phyloP scores from a whole-genome alignment of 2,888 invertebrate genomes.

The Yponomeuta cagnagella region DNA sequence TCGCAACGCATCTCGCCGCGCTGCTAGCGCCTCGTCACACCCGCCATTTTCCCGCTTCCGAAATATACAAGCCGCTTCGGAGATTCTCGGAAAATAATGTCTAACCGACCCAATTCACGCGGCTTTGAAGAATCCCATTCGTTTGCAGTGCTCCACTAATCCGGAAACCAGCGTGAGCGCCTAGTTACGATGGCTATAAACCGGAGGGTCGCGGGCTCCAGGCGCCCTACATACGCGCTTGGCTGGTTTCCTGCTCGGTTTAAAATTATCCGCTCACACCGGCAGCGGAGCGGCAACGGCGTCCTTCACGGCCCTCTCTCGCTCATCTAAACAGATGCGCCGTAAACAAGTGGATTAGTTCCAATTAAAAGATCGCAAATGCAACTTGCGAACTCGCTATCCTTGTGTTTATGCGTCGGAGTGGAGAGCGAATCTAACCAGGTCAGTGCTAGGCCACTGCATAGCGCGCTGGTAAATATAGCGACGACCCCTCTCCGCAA shows the following conservation, averaged over 20 bases:
- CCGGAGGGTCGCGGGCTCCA: constrained; percentile 49
- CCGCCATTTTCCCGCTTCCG: constrained; percentile 43
- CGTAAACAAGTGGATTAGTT: constrained; percentile 25
- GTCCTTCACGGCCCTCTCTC: constrained; percentile 65
- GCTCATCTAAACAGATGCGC: constrained; percentile 40
- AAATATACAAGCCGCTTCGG: constrained; percentile 39
- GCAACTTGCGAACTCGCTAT: constrained; percentile 31
- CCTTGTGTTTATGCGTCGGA: constrained; percentile 62
- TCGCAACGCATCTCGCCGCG: constrained; percentile 43
- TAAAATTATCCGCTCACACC: constrained; percentile 61
- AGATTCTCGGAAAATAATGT: constrained; percentile 34
- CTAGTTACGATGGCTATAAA: constrained; percentile 54
- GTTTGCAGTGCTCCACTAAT: constrained; percentile 53
- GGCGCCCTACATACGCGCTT: constrained; percentile 67
- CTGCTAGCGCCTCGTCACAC: constrained; percentile 28
- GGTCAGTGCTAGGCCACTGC: constrained; percentile 72
- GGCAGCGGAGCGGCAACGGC: constrained; percentile 60
- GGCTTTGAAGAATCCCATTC: constrained; percentile 35
- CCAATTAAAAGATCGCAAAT: constrained; percentile 23
- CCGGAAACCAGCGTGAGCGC: constrained; percentile 49
- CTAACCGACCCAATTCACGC: constrained; percentile 51
- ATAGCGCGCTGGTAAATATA: constrained; percentile 62
- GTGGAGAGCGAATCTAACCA: constrained; percentile 42
- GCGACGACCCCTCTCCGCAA: constrained; percentile 13
- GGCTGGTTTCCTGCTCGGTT: constrained; percentile 65